Base-by-base conservation (phyloP, 1,140 invertebrate species). In the Lethrus apterus region DNA sequence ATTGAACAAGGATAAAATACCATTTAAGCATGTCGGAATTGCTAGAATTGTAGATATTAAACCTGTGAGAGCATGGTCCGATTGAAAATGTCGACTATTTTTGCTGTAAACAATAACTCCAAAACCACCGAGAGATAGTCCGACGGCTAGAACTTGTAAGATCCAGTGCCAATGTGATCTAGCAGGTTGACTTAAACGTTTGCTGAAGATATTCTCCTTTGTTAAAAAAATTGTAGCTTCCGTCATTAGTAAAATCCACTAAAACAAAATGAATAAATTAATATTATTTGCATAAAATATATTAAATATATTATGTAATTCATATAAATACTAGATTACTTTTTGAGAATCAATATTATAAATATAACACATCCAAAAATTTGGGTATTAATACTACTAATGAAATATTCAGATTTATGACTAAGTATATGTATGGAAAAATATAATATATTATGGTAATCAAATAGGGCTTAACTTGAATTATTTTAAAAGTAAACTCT, bases 141-240 rank as follows among this genome's bases (percentile, higher is more conserved):
- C 40, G 18, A 24, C 21, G 23, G 19, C 40, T 20, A 42, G 14
- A 10, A 42, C 29, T 4, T 26, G 9, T 14, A 42, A 15, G 2
- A 42, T 11, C 40, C 40, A 42, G 29, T 42, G 40, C 13, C 10
- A 10, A 21, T 42, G 40, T 11, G 11, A 9, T 26, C 40, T 42
- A 21, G 3, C 5, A 3, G 15, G 21, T 11, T 21, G 17, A 7
- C 15, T 10, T 2, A 19, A 19, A 17, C 24, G 40, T 42, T 42
- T 42, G 5, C 19, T 24, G 4, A 42, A 26, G 14, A 42, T 42
- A 42, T 42, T 42, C 14, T 42, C 40, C 29, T 42, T 42, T 10
- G 23, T 29, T 10, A 42, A 3, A 17, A 23, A 26, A 4, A 42
- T 11, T 4, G 29, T 42, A 3, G 21, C 40, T 29, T 42, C 40